These are phyloP conservation scores for Macrophya annulata DNA, from an alignment of 2,888 invertebrate genomes.

Conservation along the genomic window DNA sequence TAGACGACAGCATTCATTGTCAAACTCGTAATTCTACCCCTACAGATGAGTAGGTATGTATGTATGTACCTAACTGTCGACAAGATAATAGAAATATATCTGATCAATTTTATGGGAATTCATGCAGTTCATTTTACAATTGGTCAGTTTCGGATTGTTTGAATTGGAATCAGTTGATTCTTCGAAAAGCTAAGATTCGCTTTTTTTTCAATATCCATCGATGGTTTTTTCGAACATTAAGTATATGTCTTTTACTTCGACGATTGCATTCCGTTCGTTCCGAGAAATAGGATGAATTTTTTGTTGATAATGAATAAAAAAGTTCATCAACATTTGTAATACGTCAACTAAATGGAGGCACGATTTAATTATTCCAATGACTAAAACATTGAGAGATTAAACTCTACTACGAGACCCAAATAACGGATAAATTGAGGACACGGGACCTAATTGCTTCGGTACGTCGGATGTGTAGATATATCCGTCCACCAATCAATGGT, in stretches of 20 bases:
- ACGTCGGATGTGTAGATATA: background rate
- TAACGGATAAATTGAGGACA: background rate
- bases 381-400: background rate
- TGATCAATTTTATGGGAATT: conserved; percentile 71
- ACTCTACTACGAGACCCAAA: background rate
- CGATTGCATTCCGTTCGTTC: background rate
- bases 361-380: background rate
- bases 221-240: too few species aligned
- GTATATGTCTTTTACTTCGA: background rate
- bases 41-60: too few species aligned
- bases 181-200: too few species aligned
- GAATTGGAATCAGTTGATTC: background rate
- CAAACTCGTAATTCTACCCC: background rate
- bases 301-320: background rate
- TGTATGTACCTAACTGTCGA: conserved; percentile 46
- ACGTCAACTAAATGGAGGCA: too few species aligned
- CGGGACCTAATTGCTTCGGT: conserved; percentile 8
- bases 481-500: background rate
- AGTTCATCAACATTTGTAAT: background rate
- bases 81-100: conserved; percentile 68
- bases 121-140: too few species aligned
- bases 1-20: conserved; percentile 26
- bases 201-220: too few species aligned
- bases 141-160: too few species aligned
- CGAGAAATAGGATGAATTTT: background rate